Conservation (phyloP, 2,113 vertebrate species). For the Embiotoca jacksoni region DNA sequence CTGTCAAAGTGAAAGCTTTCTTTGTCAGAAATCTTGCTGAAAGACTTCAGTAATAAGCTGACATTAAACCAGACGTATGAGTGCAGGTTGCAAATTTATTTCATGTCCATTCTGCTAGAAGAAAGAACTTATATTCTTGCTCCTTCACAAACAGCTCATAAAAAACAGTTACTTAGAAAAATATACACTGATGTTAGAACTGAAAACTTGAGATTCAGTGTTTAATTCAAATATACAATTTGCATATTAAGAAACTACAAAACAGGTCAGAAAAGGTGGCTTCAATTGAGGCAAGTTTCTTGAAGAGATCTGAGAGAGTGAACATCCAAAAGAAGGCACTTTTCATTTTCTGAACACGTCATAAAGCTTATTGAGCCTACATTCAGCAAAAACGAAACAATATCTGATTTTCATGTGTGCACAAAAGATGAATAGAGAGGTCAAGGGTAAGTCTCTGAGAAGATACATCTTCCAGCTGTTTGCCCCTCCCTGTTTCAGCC, state of each 20-base stretch:
- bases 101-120: constrained; percentile 71
- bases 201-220: constrained; percentile 79
- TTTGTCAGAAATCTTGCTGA: background rate
- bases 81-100: constrained; percentile 78
- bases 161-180: constrained; percentile 79
- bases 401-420: constrained; percentile 55
- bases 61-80: constrained; percentile 51
- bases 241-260: constrained; percentile 79
- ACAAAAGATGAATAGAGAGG: constrained; percentile 51
- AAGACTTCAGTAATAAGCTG: background rate
- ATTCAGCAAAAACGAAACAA: constrained; percentile 65
- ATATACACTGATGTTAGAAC: constrained; percentile 83
- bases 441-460: constrained; percentile 44
- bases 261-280: constrained; percentile 67
- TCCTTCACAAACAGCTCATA: constrained; percentile 77
- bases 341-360: constrained; percentile 59
- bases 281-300: constrained; percentile 64
- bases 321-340: constrained; percentile 70
- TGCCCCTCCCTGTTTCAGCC: constrained; percentile 23
- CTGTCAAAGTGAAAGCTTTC: constrained; percentile 26
- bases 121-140: constrained; percentile 65
- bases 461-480: constrained; percentile 28
- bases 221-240: constrained; percentile 84
- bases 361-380: constrained; percentile 78
- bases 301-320: constrained; percentile 56